phyloP scores from a whole-genome alignment of 2,113 vertebrate genomes.

The Coptodon bakossiorum region DNA sequence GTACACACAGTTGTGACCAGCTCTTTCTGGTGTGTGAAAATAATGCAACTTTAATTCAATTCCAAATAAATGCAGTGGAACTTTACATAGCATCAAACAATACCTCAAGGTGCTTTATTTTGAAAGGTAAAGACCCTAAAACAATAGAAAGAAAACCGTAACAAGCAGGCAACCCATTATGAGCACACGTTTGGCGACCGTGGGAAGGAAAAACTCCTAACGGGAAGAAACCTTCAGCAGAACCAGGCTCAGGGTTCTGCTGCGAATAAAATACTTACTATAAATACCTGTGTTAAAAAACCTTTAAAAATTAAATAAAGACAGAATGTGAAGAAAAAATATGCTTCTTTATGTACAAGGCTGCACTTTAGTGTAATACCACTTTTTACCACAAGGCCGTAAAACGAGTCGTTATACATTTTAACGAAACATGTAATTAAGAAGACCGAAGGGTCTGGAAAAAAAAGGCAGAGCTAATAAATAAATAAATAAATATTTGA shows the following conservation, averaged over 20 bases:
- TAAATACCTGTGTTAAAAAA: not conserved
- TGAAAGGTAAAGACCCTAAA: not conserved
- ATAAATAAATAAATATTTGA: not conserved
- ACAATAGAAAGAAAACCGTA: rapidly evolving
- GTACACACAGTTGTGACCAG: rapidly evolving
- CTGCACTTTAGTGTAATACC: not conserved
- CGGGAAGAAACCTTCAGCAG: rapidly evolving
- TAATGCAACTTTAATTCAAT: not conserved
- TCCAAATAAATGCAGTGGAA: not conserved
- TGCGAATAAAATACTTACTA: rapidly evolving
- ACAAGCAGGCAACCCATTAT: not conserved
- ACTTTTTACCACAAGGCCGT: rapidly evolving
- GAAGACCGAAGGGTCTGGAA: not conserved
- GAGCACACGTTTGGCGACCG: not conserved
- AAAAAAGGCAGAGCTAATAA: not conserved
- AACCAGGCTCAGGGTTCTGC: not conserved
- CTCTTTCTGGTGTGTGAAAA: not conserved
- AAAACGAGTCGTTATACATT: rapidly evolving
- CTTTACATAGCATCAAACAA: not conserved
- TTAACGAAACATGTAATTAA: not conserved
- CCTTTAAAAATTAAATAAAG: not conserved
- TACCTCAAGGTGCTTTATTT: not conserved
- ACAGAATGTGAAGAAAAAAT: not conserved
- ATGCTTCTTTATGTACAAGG: not conserved
- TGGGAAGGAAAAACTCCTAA: not conserved